A percentile compares a stretch with the other conserved stretches of the same genome.
Evolutionary conservation across 2,113 vertebrate genomes (phyloP).

Genomic region (Gavia stellata): DNA sequence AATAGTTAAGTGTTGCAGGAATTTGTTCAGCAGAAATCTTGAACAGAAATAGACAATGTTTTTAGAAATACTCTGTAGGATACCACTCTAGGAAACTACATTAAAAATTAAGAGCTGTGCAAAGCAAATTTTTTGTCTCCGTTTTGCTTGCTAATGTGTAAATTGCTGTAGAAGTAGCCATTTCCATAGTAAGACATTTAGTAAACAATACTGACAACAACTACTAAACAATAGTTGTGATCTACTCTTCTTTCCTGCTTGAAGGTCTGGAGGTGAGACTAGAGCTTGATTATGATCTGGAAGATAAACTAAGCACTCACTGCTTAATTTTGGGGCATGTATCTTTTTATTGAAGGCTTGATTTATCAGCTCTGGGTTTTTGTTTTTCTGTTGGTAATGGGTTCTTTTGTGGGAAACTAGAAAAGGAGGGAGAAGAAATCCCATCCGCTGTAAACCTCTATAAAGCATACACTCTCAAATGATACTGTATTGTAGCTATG

Average conservation of each 20-base stretch:
- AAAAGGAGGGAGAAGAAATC: not conserved
- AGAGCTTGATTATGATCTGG: not conserved
- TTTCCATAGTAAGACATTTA: not conserved
- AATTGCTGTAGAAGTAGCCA: not conserved
- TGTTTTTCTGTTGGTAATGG: not conserved
- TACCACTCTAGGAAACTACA: not conserved
- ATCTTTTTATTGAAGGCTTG: not conserved
- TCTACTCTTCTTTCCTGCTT: not conserved
- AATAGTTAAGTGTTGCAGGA: not conserved
- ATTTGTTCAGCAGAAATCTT: not conserved
- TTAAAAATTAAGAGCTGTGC: not conserved
- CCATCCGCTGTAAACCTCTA: not conserved
- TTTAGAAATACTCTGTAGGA: not conserved
- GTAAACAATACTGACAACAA: too few species aligned
- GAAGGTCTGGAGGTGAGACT: not conserved
- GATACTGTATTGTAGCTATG: not conserved
- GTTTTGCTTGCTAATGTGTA: not conserved
- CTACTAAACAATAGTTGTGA: too few species aligned
- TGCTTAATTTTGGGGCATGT: not conserved
- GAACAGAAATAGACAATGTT: not conserved
- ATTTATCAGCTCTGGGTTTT: not conserved
- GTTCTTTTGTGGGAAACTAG: not conserved
- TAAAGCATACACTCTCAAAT: not conserved
- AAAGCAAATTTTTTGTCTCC: not conserved
- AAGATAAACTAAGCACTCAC: not conserved